phyloP scores from a whole-genome alignment of 2,888 invertebrate genomes.

The Chymomyza fuscimana region DNA sequence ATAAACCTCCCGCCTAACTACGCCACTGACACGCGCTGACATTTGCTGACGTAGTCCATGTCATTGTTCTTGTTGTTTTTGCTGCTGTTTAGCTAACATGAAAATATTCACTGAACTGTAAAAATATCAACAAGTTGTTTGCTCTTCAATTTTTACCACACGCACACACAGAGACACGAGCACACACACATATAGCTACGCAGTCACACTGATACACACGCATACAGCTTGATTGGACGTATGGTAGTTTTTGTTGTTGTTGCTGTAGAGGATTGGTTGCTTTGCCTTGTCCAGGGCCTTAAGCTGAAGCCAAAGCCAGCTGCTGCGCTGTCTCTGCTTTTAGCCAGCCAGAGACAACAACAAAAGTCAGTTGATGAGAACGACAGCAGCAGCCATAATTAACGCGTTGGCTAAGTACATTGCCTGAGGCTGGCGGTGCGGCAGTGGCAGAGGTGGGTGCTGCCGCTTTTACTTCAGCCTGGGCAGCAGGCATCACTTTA shows the following conservation, averaged over 20 bases:
- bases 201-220: constrained; percentile 15
- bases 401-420: constrained; percentile 42
- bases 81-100: constrained; percentile 42
- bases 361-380: neutral
- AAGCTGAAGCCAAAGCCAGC: constrained; percentile 18
- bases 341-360: constrained; percentile 5
- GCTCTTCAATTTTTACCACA: constrained; percentile 60
- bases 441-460: neutral
- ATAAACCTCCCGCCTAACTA: too few species aligned
- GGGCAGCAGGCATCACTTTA: constrained; percentile 2
- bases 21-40: constrained; percentile 18
- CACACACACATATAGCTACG: constrained; percentile 19
- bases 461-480: neutral
- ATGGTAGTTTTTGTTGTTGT: neutral
- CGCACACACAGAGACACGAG: constrained; percentile 12
- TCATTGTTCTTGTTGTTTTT: constrained; percentile 18
- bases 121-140: constrained; percentile 75
- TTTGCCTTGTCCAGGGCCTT: neutral
- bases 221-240: neutral
- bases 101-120: constrained; percentile 71
- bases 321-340: constrained; percentile 19
- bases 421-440: neutral
- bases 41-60: constrained; percentile 60
- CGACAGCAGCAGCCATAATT: constrained; percentile 47
- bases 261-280: neutral